A percentile compares a stretch with the other conserved stretches of the same genome.
phyloP scores from a whole-genome alignment of 2,113 vertebrate species.

The Girardinichthys multiradiatus region DNA sequence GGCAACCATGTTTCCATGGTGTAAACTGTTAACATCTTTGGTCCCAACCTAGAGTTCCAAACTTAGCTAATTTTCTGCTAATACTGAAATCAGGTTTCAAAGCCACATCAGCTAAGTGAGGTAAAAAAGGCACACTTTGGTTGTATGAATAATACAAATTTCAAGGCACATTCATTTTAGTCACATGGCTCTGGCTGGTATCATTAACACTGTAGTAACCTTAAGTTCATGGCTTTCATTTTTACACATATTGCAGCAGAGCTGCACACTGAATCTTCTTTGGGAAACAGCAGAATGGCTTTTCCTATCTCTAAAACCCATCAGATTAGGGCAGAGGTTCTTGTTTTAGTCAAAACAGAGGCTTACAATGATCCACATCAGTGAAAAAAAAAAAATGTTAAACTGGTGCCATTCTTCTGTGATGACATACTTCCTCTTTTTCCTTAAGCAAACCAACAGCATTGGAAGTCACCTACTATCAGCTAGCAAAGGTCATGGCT shows the following conservation, averaged over 20 bases:
- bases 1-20: slow-evolving; percentile 50
- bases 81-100: slow-evolving; percentile 69
- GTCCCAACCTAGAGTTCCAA: slow-evolving; percentile 58
- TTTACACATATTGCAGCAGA: slow-evolving; percentile 17
- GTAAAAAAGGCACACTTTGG: slow-evolving; percentile 72
- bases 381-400: slow-evolving; percentile 16
- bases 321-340: slow-evolving; percentile 59
- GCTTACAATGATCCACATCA: slow-evolving; percentile 61
- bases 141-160: slow-evolving; percentile 59
- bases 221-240: slow-evolving; percentile 71
- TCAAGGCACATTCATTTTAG: slow-evolving; percentile 63
- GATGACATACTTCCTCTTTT: slow-evolving; percentile 71
- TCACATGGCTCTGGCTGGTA: slow-evolving; percentile 72
- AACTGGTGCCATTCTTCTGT: slow-evolving; percentile 67
- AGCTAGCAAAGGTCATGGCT: slow-evolving; percentile 71
- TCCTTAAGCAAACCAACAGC: slow-evolving; percentile 70
- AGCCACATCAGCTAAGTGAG: slow-evolving; percentile 66
- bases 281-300: slow-evolving; percentile 50
- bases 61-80: slow-evolving; percentile 58
- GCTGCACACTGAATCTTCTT: slow-evolving; percentile 50
- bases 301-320: slow-evolving; percentile 68
- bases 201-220: slow-evolving; percentile 80
- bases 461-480: slow-evolving; percentile 80
- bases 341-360: slow-evolving; percentile 74
- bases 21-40: slow-evolving; percentile 73